phyloP scores from a whole-genome alignment of 1,140 invertebrate species.

The Subanguina moxae region DNA sequence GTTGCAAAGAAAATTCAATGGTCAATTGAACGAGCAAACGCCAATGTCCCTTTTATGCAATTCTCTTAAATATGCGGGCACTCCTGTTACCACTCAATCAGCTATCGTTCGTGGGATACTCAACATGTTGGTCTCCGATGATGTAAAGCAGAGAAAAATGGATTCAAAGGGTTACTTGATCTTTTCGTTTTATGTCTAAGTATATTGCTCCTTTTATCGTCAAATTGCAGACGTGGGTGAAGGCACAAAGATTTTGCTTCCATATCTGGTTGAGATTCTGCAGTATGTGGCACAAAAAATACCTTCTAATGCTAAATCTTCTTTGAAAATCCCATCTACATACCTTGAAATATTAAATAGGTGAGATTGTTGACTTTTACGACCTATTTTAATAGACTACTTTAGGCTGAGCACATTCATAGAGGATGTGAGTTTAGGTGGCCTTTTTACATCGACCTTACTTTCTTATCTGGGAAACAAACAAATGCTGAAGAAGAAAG shows the following conservation, averaged over 20 bases:
- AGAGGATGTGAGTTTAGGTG: neutral
- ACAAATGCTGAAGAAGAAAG: neutral
- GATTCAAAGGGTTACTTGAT: no score
- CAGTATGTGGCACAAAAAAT: conserved; percentile 1
- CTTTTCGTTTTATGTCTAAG: no score
- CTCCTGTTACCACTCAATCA: neutral
- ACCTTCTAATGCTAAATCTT: neutral
- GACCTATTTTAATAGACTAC: neutral
- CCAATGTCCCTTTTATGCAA: conserved; percentile 13
- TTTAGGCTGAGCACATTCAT: conserved; percentile 7
- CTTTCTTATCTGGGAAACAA: neutral
- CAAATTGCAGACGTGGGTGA: neutral
- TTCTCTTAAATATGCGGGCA: neutral
- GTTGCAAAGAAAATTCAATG: neutral
- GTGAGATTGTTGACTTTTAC: neutral
- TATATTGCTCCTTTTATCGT: neutral
- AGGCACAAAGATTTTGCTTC: conserved; percentile 6
- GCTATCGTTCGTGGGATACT: neutral
- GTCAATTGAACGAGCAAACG: neutral
- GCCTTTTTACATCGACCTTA: neutral
- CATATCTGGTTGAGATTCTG: neutral
- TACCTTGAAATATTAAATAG: conserved; percentile 7
- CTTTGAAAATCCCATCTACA: neutral
- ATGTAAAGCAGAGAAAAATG: no score
- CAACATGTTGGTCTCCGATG: no score